Conservation (phyloP, 2,888 invertebrate genomes). For the Sphaerophoria rueppellii region DNA sequence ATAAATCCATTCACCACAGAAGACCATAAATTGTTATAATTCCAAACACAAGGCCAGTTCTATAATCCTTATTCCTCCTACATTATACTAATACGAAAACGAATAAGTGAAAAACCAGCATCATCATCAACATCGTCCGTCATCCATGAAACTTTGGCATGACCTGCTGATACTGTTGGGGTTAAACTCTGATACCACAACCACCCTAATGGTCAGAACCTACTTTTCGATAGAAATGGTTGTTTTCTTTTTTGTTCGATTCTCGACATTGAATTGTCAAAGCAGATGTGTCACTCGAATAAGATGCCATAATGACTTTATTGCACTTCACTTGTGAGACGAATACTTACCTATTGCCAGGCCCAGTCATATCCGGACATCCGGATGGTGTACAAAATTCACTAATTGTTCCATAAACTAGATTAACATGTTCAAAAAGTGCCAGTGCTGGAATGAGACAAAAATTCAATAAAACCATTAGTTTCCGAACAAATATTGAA, state of each 20-base stretch:
- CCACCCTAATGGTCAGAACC: slow-evolving; percentile 32
- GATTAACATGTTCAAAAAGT: slow-evolving; percentile 99
- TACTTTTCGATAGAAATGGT: slow-evolving; percentile 52
- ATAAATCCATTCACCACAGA: slow-evolving; percentile 47
- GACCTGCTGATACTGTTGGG: not conserved
- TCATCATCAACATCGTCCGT: slow-evolving; percentile 5
- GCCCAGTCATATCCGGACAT: slow-evolving; percentile 98
- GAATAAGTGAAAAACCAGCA: slow-evolving; percentile 16
- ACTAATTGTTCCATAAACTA: slow-evolving; percentile 98
- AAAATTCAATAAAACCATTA: not conserved
- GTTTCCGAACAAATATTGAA: too few species aligned
- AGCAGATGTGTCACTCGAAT: slow-evolving; percentile 16
- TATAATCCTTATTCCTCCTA: slow-evolving; percentile 16
- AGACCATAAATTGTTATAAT: slow-evolving; percentile 57
- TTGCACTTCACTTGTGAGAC: not conserved
- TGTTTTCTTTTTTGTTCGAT: not conserved
- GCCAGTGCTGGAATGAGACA: slow-evolving; percentile 89
- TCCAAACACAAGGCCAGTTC: slow-evolving; percentile 45
- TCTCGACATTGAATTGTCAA: slow-evolving; percentile 13
- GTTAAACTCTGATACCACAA: slow-evolving; percentile 24
- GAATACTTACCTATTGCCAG: slow-evolving; percentile 90
- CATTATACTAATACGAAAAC: not conserved
- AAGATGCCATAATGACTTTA: not conserved
- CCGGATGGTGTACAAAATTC: slow-evolving; percentile 98
- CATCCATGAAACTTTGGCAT: slow-evolving; percentile 22